Conservation (phyloP, 2,113 vertebrate genomes). For the Halcyon senegalensis region DNA sequence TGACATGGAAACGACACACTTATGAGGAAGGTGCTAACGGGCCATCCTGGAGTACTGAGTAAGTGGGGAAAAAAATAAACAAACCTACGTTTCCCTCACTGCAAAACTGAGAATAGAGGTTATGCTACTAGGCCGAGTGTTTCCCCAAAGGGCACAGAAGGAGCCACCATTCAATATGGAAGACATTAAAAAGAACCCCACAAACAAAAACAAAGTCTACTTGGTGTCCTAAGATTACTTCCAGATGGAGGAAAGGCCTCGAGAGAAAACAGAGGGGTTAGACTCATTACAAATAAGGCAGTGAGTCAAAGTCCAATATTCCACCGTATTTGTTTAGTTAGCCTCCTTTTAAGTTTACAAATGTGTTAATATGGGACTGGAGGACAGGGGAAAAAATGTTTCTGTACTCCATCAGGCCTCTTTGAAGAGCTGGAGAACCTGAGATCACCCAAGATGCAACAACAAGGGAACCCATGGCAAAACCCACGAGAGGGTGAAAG, state of each 20-base stretch:
- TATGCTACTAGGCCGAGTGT: neutral
- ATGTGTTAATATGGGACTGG: neutral
- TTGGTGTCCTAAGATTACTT: slow-evolving; percentile 35
- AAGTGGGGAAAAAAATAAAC: neutral
- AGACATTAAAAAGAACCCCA: slow-evolving; percentile 7
- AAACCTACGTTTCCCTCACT: neutral
- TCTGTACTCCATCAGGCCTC: neutral
- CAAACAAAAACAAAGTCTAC: neutral
- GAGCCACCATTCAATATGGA: neutral
- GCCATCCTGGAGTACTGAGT: neutral
- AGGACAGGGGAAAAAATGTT: neutral
- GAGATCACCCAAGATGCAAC: neutral
- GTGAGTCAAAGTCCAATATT: neutral
- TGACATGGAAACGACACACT: neutral
- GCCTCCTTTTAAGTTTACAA: neutral
- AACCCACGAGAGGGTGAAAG: neutral
- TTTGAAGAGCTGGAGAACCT: neutral
- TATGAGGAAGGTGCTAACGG: neutral
- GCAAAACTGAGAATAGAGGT: neutral
- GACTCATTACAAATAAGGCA: slow-evolving; percentile 1
- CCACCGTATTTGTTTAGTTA: neutral
- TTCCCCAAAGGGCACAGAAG: neutral
- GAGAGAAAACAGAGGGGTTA: slow-evolving; percentile 16
- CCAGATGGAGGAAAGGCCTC: slow-evolving; percentile 15
- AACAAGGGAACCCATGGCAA: neutral